These are phyloP conservation scores for Egretta garzetta DNA, from an alignment of 2,113 vertebrate species.

Conservation along the genomic window DNA sequence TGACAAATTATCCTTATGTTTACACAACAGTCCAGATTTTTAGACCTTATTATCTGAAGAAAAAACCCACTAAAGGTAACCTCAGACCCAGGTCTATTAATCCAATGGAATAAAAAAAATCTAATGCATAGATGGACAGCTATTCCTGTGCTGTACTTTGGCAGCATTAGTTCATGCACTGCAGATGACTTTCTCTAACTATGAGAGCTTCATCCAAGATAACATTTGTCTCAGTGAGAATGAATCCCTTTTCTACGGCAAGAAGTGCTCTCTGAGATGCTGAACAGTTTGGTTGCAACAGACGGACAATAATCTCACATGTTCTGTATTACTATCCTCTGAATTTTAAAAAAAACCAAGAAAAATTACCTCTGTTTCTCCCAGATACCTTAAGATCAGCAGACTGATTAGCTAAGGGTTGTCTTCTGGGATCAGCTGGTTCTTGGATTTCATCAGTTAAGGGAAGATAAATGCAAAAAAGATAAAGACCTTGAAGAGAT, in stretches of 20 bases:
- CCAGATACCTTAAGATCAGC: background rate
- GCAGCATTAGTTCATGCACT: background rate
- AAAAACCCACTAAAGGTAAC: background rate
- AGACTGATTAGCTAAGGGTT: background rate
- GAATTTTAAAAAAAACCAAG: background rate
- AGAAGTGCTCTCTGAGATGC: background rate
- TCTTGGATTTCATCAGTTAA: background rate
- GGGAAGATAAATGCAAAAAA: background rate
- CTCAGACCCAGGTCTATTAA: background rate
- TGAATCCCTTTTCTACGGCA: background rate
- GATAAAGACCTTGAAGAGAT: background rate
- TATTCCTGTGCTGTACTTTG: background rate
- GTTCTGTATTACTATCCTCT: background rate
- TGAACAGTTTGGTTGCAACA: background rate
- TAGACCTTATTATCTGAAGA: background rate
- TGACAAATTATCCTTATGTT: background rate
- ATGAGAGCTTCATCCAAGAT: background rate
- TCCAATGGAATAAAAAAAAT: background rate
- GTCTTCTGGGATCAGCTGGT: background rate
- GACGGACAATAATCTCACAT: background rate
- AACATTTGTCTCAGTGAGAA: background rate
- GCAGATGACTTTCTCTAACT: background rate
- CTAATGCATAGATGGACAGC: background rate
- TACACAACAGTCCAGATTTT: background rate
- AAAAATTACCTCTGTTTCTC: background rate